These are phyloP conservation scores for Monomorium pharaonis DNA, from an alignment of 1,140 invertebrate species.

Conservation along the genomic window DNA sequence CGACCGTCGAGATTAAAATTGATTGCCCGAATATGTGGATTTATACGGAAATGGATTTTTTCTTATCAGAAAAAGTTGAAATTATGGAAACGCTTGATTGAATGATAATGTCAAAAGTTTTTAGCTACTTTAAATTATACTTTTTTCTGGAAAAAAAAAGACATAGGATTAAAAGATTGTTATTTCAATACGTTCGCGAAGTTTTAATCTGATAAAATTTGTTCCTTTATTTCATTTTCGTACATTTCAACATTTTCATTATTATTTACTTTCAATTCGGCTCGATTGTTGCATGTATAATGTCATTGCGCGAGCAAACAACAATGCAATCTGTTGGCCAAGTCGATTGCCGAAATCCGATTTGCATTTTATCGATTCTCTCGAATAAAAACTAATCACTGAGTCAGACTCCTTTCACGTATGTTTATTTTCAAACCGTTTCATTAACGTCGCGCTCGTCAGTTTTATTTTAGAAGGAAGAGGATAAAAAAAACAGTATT, in stretches of 20 bases:
- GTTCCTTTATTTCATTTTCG: background rate
- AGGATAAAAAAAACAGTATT: background rate
- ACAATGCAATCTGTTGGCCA: background rate
- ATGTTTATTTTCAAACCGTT: background rate
- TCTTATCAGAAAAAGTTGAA: background rate
- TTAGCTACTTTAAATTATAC: background rate
- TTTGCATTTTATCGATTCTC: slow-evolving; percentile 7
- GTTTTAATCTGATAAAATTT: background rate
- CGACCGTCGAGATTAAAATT: slow-evolving; percentile 12
- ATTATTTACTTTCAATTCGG: slow-evolving; percentile 33
- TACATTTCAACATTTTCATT: background rate
- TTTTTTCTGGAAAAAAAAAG: background rate
- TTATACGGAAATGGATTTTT: background rate
- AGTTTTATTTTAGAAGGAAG: background rate
- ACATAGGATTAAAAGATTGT: background rate
- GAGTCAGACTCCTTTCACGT: background rate
- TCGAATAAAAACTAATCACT: background rate
- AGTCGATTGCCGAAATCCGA: slow-evolving; percentile 25
- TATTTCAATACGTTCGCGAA: background rate
- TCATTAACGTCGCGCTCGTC: background rate
- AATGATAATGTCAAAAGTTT: slow-evolving; percentile 17
- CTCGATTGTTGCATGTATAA: background rate
- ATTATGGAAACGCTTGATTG: slow-evolving; percentile 8
- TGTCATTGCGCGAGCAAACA: slow-evolving; percentile 7
- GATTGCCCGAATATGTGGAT: background rate